Evolutionary conservation across 2,888 invertebrate genomes (phyloP).

Genomic region (Scotopteryx bipunctaria): DNA sequence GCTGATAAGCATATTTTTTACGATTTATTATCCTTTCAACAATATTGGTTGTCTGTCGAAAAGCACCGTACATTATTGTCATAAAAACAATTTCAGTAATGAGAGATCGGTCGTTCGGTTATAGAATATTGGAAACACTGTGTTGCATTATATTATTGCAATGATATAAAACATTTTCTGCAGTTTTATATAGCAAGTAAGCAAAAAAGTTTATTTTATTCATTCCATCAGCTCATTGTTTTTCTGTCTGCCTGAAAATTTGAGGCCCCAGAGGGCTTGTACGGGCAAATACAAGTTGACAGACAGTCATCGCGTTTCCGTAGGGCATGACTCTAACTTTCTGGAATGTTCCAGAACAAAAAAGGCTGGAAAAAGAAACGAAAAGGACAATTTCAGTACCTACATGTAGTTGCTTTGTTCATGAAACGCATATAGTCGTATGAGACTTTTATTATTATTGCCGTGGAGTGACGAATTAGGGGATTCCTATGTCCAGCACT

Average conservation of each 20-base stretch:
- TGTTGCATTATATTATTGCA: no score
- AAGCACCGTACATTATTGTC: no score
- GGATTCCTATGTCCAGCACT: no score
- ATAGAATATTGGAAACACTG: no score
- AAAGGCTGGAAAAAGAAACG: slow-evolving; percentile 7
- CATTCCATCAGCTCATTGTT: slow-evolving; percentile 10
- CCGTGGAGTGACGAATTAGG: no score
- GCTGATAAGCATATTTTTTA: no score
- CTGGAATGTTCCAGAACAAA: slow-evolving; percentile 33
- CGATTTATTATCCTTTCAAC: no score
- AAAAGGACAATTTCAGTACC: slow-evolving; percentile 11
- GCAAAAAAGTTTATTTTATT: not conserved
- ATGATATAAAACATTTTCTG: no score
- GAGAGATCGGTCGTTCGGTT: no score
- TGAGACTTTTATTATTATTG: not conserved
- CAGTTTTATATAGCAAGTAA: no score
- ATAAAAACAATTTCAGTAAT: no score
- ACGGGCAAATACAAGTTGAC: slow-evolving; percentile 40
- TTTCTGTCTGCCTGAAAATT: slow-evolving; percentile 22
- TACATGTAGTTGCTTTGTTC: slow-evolving; percentile 15
- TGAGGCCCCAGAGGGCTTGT: slow-evolving; percentile 27
- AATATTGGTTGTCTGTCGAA: no score
- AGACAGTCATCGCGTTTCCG: slow-evolving; percentile 42
- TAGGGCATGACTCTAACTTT: slow-evolving; percentile 37
- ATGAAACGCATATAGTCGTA: slow-evolving; percentile 6